Evolutionary conservation across 1,140 invertebrate species (phyloP).

Genomic region (Tenebrio molitor): DNA sequence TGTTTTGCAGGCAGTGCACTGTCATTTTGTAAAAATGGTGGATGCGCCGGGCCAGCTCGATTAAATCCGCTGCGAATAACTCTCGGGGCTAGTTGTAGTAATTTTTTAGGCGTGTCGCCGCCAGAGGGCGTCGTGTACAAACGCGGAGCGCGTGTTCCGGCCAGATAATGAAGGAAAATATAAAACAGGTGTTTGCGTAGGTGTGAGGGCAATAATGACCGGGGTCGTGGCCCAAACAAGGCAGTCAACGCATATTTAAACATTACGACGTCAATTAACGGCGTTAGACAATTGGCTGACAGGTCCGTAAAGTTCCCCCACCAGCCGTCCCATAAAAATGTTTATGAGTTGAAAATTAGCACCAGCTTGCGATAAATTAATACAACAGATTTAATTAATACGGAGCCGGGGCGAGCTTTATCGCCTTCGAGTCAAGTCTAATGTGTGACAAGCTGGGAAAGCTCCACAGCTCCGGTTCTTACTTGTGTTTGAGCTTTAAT

Average conservation of each 20-base stretch:
- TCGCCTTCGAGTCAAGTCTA: slow-evolving; percentile 43
- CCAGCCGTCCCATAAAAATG: slow-evolving; percentile 55
- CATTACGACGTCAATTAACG: slow-evolving; percentile 50
- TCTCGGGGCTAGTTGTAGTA: too few species aligned
- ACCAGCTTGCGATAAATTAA: slow-evolving; percentile 57
- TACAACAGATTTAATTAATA: slow-evolving; percentile 61
- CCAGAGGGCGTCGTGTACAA: neutral
- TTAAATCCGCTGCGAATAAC: too few species aligned
- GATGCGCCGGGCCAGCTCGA: too few species aligned
- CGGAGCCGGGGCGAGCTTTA: slow-evolving; percentile 44
- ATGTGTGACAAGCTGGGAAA: slow-evolving; percentile 48
- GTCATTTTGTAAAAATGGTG: too few species aligned
- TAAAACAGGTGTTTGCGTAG: slow-evolving; percentile 37
- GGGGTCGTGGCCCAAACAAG: slow-evolving; percentile 41
- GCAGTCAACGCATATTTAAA: slow-evolving; percentile 51
- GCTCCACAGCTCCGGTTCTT: slow-evolving; percentile 28
- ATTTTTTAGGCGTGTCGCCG: too few species aligned
- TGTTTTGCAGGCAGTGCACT: too few species aligned
- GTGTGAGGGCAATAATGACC: slow-evolving; percentile 24
- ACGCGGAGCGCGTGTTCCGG: neutral
- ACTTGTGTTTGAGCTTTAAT: slow-evolving; percentile 35
- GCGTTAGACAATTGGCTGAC: slow-evolving; percentile 43
- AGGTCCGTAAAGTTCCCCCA: slow-evolving; percentile 42
- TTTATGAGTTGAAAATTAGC: slow-evolving; percentile 57
- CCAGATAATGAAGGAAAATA: slow-evolving; percentile 32